Conservation (phyloP, 2,113 vertebrate species). For the Alaudala cheleensis region DNA sequence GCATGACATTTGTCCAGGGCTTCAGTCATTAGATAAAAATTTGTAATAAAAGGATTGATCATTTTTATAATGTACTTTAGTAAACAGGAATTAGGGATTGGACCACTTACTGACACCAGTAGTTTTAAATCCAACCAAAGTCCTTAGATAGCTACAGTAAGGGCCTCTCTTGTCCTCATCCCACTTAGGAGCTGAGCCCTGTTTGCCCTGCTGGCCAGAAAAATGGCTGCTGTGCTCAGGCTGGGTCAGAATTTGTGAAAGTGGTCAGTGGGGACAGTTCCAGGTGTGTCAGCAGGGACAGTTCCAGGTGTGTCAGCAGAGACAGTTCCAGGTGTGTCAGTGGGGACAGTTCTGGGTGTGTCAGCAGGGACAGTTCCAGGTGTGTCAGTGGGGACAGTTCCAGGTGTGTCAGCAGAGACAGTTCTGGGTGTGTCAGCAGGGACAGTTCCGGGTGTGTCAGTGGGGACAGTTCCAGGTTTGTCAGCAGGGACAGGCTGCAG, state of each 20-base stretch:
- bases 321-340: too few species aligned
- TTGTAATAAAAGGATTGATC: not conserved
- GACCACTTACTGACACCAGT: not conserved
- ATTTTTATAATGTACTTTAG: not conserved
- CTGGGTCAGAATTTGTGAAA: not conserved
- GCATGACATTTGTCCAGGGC: not conserved
- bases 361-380: too few species aligned
- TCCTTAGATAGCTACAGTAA: not conserved
- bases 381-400: too few species aligned
- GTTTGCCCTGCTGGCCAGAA: not conserved
- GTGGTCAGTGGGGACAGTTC: not conserved
- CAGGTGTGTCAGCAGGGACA: not conserved
- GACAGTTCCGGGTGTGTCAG: too few species aligned
- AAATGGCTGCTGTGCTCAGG: not conserved
- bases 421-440: too few species aligned
- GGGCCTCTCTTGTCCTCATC: not conserved
- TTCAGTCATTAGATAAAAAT: not conserved
- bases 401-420: not conserved
- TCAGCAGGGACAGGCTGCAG: too few species aligned
- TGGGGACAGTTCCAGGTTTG: not conserved
- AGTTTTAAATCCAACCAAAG: not conserved
- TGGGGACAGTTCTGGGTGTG: too few species aligned
- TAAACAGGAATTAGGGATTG: not conserved
- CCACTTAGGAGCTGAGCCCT: fast-evolving
- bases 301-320: too few species aligned